Evolutionary conservation across 2,797 vertebrate species (phyloP), one percentile per base, ranked within the genome.

Genomic region (Petrocephalus sullivani): DNA sequence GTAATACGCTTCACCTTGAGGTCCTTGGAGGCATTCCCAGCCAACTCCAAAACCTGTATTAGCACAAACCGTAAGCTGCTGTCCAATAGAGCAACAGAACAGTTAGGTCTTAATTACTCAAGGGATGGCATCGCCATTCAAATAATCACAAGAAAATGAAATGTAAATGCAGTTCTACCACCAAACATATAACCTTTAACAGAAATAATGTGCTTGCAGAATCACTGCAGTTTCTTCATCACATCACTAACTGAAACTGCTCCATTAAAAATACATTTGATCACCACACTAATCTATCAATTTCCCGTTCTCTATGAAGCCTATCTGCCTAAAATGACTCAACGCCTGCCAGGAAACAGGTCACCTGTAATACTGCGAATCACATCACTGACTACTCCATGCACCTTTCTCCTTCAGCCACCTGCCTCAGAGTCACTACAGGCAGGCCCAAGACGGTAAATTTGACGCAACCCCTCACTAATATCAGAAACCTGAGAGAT

Each of bases 1-100:
- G 96, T 96, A 91, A 96, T 96, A 23, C 95, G 93, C 91, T 96
- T 97, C 41, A 96, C 96, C 84, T 96, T 96, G 41, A 97, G 93
- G n/a, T 96, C 96, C 93, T 97, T 97, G 0, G 96, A 96, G 0
- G 96, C 96, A 0, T 96, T 96, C 1, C 96, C 96, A 0, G 96
- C 96, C 92, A 96, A 91, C 92, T 96, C 96, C 92, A 96, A 92
- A 87, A 96, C 96, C 96, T 96, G 89, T 4, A 82, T 21, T 87
- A 82, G 41, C 33, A 82, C 58, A 82, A 88, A 88, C 19, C 21
- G 86, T 81, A 49, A 81, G 75, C 75, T 21, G 41, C 21, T 87
- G 14, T 37, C 49, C 60, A 37, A 51, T 14, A 87, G 83, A 88
- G 64, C 21, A 87, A 14, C 14, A 23, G 49, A 16, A 64, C 41